Evolutionary conservation across 1,140 invertebrate genomes (phyloP).

Genomic region (Drosophila orena): DNA sequence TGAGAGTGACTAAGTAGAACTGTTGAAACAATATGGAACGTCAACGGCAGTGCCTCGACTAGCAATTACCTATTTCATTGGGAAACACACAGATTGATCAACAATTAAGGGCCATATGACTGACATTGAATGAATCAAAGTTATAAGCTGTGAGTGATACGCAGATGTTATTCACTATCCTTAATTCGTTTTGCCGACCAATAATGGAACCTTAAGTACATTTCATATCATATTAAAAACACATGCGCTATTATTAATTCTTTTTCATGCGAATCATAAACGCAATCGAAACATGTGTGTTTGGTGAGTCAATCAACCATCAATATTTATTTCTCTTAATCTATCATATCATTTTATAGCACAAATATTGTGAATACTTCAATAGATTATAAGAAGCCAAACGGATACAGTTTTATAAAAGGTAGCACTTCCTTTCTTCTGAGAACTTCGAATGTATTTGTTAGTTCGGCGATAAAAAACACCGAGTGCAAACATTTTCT

Average conservation of each 20-base stretch:
- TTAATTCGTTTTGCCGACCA: background rate
- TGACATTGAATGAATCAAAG: background rate
- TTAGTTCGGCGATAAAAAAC: background rate
- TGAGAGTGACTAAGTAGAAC: no score
- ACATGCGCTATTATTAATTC: background rate
- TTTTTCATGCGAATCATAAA: constrained; percentile 15
- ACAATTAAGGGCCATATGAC: no score
- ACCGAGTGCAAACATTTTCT: background rate
- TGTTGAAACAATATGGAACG: no score
- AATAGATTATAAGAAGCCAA: no score
- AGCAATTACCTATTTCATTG: no score
- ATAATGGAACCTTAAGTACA: no score
- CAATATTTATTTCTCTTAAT: constrained; percentile 1
- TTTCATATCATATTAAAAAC: background rate
- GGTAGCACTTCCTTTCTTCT: background rate
- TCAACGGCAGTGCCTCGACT: no score
- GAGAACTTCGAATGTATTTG: background rate
- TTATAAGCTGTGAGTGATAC: background rate
- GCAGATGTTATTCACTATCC: background rate
- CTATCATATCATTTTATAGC: background rate
- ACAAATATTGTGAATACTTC: constrained; percentile 1
- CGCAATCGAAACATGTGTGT: constrained; percentile 1
- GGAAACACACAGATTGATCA: no score
- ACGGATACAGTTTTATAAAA: no score
- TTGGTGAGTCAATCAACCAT: constrained; percentile 18